Conservation (phyloP, 2,113 vertebrate genomes). For the Corythaixoides concolor region DNA sequence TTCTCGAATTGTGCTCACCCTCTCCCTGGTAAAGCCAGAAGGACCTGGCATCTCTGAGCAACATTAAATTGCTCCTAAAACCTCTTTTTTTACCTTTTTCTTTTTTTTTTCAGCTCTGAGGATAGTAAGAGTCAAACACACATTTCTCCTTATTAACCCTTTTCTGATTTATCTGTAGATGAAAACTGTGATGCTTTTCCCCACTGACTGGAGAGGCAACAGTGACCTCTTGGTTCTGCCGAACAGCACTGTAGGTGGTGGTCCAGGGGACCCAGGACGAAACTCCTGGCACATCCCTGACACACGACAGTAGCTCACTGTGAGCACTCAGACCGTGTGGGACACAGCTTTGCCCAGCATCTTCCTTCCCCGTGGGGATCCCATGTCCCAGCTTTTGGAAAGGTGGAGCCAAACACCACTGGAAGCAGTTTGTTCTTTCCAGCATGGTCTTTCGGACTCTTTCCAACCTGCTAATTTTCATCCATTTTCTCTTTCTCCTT, state of each 20-base stretch:
- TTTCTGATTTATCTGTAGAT: neutral
- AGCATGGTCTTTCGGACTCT: no score
- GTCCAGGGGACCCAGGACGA: neutral
- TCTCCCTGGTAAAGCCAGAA: neutral
- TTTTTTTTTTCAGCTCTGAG: neutral
- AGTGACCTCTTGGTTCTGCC: neutral
- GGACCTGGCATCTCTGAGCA: neutral
- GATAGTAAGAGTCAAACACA: neutral
- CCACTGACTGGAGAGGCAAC: neutral
- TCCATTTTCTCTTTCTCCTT: neutral
- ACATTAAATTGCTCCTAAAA: neutral
- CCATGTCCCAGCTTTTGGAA: neutral
- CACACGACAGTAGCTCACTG: neutral
- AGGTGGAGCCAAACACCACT: neutral
- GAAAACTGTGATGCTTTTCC: neutral
- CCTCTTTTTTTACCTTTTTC: neutral
- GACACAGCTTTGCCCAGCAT: rapidly evolving
- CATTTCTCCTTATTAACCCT: neutral
- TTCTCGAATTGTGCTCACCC: neutral
- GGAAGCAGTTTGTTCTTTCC: neutral
- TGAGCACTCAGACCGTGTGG: neutral
- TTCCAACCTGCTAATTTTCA: neutral
- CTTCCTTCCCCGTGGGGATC: neutral
- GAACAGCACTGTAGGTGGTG: rapidly evolving
- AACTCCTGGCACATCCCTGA: neutral